Evolutionary conservation across 2,113 vertebrate genomes (phyloP).

Genomic region (Anseranas semipalmata): DNA sequence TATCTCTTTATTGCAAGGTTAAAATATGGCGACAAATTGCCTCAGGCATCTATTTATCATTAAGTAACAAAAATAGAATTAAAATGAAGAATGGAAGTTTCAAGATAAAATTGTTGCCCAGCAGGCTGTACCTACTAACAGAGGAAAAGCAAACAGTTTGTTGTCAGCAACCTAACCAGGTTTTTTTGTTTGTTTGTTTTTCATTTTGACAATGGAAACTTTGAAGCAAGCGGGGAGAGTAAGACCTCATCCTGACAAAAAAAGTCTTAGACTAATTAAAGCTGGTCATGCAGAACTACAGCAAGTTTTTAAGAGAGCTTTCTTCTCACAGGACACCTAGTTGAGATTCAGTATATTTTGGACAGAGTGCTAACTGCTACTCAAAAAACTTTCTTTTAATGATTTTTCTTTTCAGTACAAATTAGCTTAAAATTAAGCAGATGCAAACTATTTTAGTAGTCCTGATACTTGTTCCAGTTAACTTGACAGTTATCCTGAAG

Average conservation of each 20-base stretch:
- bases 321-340: background rate
- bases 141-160: slow-evolving; percentile 6
- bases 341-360: background rate
- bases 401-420: background rate
- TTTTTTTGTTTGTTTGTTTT: slow-evolving; percentile 4
- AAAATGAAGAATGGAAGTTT: background rate
- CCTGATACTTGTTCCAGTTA: background rate
- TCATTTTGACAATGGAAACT: background rate
- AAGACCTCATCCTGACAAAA: background rate
- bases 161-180: background rate
- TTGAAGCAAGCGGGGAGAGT: background rate
- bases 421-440: background rate
- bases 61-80: background rate
- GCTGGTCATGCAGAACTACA: background rate
- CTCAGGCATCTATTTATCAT: background rate
- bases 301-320: background rate
- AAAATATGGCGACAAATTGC: background rate
- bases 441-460: background rate
- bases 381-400: background rate
- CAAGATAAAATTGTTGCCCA: background rate
- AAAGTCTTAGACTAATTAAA: background rate
- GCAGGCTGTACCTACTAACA: background rate
- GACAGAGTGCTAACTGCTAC: background rate
- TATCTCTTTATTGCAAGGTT: background rate
- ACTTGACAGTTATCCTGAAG: background rate